Evolutionary conservation across 2,797 vertebrate genomes (phyloP).

Genomic region (Cheirogaleus major): DNA sequence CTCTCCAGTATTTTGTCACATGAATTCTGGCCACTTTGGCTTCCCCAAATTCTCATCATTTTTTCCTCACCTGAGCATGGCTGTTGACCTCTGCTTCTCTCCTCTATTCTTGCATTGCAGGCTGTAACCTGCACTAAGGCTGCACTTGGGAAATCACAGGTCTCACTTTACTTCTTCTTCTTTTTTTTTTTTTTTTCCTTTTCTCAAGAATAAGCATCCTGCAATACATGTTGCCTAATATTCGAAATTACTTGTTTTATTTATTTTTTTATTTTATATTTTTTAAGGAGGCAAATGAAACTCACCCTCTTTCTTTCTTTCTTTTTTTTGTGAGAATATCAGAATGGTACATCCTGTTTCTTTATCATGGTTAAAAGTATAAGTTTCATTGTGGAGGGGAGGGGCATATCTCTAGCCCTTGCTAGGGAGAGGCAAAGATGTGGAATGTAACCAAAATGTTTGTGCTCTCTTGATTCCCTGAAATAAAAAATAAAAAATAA

Average conservation of each 20-base stretch:
- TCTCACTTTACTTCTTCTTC: background rate
- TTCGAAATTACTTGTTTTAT: background rate
- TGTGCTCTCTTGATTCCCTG: no score
- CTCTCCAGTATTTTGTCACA: background rate
- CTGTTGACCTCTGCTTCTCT: background rate
- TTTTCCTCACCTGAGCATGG: background rate
- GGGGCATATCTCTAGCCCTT: no score
- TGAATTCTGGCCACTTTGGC: background rate
- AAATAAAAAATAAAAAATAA: no score
- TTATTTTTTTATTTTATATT: background rate
- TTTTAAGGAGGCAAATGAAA: background rate
- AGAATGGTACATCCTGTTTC: background rate
- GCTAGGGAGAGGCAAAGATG: no score
- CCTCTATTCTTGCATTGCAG: background rate
- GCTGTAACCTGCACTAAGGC: background rate
- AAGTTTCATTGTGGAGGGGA: background rate
- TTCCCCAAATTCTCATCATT: background rate
- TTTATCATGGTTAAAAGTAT: background rate
- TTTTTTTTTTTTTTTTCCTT: background rate
- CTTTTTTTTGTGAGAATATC: background rate
- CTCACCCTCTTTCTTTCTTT: no score
- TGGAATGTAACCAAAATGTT: no score
- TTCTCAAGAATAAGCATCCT: background rate
- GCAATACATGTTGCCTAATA: background rate
- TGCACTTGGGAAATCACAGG: background rate